phyloP scores from a whole-genome alignment of 2,113 vertebrate genomes.

The Beaufortia kweichowensis region DNA sequence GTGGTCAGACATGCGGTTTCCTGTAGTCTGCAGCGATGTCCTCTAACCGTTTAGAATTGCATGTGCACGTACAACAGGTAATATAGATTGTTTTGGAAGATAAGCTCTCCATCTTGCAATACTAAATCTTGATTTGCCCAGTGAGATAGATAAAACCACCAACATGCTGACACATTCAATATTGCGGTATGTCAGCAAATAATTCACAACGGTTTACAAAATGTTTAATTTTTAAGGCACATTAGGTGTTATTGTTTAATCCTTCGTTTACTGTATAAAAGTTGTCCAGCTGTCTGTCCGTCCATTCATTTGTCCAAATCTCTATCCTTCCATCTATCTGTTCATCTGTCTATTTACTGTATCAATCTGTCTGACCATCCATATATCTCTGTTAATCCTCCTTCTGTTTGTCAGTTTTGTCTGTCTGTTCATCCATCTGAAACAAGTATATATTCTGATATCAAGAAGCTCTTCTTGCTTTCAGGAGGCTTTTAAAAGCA shows the following conservation, averaged over 20 bases:
- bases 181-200: background rate
- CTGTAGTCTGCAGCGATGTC: background rate
- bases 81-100: constrained; percentile 3
- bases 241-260: no score
- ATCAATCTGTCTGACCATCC: no score
- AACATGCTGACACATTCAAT: background rate
- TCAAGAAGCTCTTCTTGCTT: background rate
- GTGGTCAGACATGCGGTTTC: background rate
- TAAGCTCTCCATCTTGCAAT: constrained; percentile 6
- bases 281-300: no score
- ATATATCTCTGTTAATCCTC: no score
- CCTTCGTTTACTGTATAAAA: no score
- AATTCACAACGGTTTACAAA: background rate
- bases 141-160: background rate
- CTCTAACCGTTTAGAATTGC: background rate
- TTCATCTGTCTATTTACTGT: no score
- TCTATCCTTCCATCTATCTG: no score
- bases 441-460: no score
- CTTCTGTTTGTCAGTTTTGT: no score
- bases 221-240: background rate
- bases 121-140: background rate
- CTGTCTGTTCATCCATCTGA: no score
- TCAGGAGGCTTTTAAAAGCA: background rate
- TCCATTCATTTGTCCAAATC: no score
- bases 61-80: background rate